Percentiles rank a stretch among this genome's conserved stretches.
Conservation (phyloP, 1,140 invertebrate genomes). For the Temnothorax curvispinosus region DNA sequence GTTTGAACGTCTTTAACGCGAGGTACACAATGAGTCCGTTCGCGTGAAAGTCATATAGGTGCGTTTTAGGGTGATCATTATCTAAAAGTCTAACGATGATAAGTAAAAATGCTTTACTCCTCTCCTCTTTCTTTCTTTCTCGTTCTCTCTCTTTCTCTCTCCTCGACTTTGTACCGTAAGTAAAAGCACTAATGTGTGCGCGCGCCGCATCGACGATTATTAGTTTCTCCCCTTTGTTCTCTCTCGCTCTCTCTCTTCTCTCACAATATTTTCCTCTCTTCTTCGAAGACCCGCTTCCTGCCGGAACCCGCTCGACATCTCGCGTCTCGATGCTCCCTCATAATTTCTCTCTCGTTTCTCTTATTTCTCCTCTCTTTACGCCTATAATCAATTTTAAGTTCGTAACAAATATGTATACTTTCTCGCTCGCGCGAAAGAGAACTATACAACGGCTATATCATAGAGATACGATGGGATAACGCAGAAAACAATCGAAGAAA, state of each 20-base stretch:
- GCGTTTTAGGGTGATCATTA: conserved; percentile 30
- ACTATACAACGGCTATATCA: conserved; percentile 48
- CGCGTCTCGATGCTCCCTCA: conserved; percentile 54
- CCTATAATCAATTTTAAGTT: conserved; percentile 57
- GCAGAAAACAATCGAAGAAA: conserved; percentile 41
- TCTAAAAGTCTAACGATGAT: conserved; percentile 60
- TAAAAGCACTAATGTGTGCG: conserved; percentile 26
- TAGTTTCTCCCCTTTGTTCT: not conserved
- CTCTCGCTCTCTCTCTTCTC: not conserved
- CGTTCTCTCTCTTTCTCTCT: conserved; percentile 20
- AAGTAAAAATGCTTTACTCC: conserved; percentile 51
- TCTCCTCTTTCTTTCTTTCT: conserved; percentile 32
- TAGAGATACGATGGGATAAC: conserved; percentile 35
- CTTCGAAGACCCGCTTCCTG: conserved; percentile 27
- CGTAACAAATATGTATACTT: conserved; percentile 58
- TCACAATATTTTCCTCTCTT: conserved; percentile 23
- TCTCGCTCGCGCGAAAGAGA: conserved; percentile 45
- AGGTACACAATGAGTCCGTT: conserved; percentile 25
- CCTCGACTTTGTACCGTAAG: conserved; percentile 41
- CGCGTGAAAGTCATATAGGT: conserved; percentile 37
- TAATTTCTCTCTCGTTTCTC: conserved; percentile 56
- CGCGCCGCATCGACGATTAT: not conserved
- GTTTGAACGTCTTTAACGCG: conserved; percentile 12
- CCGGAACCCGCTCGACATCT: conserved; percentile 45
- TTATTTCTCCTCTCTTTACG: conserved; percentile 43